Evolutionary conservation across 1,140 invertebrate species (phyloP).

Genomic region (Eupristina koningsbergeri): DNA sequence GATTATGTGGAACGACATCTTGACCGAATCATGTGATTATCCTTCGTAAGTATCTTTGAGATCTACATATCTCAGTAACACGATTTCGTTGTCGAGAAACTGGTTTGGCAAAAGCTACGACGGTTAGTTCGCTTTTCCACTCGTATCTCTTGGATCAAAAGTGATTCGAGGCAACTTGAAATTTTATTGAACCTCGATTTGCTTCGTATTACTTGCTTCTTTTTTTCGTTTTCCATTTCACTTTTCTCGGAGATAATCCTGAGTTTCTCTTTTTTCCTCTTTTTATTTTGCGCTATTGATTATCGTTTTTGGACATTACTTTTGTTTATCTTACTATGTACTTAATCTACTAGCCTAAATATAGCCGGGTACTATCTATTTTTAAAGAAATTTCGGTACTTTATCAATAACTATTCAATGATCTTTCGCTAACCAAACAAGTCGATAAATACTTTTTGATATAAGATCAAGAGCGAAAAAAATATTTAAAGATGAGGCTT

Average conservation of each 20-base stretch:
- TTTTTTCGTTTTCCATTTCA: too few relatives aligned
- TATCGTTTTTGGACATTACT: neutral
- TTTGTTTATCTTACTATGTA: neutral
- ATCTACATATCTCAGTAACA: neutral
- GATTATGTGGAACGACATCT: neutral
- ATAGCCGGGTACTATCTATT: neutral
- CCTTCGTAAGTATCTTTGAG: neutral
- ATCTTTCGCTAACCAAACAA: neutral
- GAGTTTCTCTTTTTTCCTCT: neutral
- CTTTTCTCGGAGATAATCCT: too few relatives aligned
- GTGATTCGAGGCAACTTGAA: neutral
- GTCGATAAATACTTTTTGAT: neutral
- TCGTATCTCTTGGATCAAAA: neutral
- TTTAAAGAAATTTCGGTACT: neutral
- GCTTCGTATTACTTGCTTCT: neutral
- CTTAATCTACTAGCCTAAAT: neutral
- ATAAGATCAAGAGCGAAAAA: neutral
- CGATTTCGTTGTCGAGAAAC: neutral
- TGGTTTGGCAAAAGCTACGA: neutral
- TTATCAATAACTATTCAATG: neutral
- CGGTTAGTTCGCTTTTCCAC: neutral
- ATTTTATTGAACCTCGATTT: neutral
- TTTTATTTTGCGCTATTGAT: conserved; percentile 4
- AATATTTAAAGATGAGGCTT: neutral
- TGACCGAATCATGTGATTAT: neutral